Conservation (phyloP, 2,113 vertebrate genomes). For the Sinocyclocheilus anshuiensis region DNA sequence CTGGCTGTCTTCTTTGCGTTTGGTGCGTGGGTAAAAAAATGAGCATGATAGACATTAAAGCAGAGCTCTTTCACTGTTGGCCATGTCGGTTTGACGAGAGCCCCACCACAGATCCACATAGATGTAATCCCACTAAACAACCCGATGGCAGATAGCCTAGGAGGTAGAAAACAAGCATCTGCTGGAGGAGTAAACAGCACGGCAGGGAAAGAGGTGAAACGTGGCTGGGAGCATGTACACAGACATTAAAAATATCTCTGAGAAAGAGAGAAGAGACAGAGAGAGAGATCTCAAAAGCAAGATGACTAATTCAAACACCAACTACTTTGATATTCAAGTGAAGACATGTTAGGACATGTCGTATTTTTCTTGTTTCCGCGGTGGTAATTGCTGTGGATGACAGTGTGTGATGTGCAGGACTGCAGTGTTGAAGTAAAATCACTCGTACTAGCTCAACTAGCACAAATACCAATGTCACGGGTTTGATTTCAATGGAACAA, state of each 20-base stretch:
- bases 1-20: slow-evolving; percentile 46
- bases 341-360: slow-evolving; percentile 17
- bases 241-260: slow-evolving; percentile 48
- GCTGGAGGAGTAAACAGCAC: slow-evolving; percentile 65
- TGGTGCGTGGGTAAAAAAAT: slow-evolving; percentile 55
- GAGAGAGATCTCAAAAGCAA: neutral
- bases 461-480: neutral
- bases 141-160: slow-evolving; percentile 65
- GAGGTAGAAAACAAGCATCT: slow-evolving; percentile 53
- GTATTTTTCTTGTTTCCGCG: neutral
- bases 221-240: slow-evolving; percentile 62
- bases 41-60: slow-evolving; percentile 63
- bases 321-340: slow-evolving; percentile 17
- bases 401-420: neutral
- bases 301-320: slow-evolving; percentile 34
- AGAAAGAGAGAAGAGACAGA: slow-evolving; percentile 13
- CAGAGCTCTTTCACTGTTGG: slow-evolving; percentile 59
- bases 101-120: slow-evolving; percentile 60
- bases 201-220: slow-evolving; percentile 62
- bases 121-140: slow-evolving; percentile 66
- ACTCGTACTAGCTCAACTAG: neutral
- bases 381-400: slow-evolving; percentile 27
- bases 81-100: slow-evolving; percentile 58
- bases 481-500: neutral
- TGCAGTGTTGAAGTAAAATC: neutral